Base-by-base conservation (phyloP, 1,140 invertebrate species). In the Drosophila sturtevanti region DNA sequence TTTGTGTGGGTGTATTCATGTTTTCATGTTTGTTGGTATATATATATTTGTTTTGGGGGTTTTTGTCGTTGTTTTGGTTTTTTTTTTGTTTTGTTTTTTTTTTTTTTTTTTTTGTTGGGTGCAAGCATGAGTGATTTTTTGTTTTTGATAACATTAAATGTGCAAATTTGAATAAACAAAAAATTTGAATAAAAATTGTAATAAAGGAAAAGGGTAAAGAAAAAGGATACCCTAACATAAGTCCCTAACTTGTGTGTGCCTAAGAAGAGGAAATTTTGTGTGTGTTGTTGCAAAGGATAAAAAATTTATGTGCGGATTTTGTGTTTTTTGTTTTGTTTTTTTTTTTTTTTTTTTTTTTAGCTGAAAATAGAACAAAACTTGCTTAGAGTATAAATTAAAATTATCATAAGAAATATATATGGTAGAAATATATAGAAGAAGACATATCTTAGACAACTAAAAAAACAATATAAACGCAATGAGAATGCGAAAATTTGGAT, bases 291-390 rank as follows among this genome's bases (percentile, higher is more conserved):
- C 18, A 56, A 56, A 55, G 27, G 12, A 60, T 35, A 63, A 63
- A 62, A 63, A 31, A 34, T 21, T 61, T 48, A 48, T 48, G 41
- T 48, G 41, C 41, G 41, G 16, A 48, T 48, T 48, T 48, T 48
- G 16, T 48, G 74, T 31, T 27, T 48, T 48, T 48, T 48, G 9
- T 48, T 74, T 31, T 27, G 12, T 34, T 66, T 24, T 37, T 48
- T 12, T 24, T 48, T 27, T 58, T 67, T 48, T 55, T 71, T 67
- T 68, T 48, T 68, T 77, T 65, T 77, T 2, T 44, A 4, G 41
- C 79, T 81, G 79, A 81, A 81, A 79, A 60, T 79, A 81, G 63
- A 79, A 81, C 55, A 70, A 81, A 68, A 62, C 54, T 56, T 69
- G 65, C 73, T 79, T 79, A 77, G 70, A 76, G 75, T 72, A 55